phyloP scores from a whole-genome alignment of 2,888 invertebrate species.

The Nomada lathburiana region DNA sequence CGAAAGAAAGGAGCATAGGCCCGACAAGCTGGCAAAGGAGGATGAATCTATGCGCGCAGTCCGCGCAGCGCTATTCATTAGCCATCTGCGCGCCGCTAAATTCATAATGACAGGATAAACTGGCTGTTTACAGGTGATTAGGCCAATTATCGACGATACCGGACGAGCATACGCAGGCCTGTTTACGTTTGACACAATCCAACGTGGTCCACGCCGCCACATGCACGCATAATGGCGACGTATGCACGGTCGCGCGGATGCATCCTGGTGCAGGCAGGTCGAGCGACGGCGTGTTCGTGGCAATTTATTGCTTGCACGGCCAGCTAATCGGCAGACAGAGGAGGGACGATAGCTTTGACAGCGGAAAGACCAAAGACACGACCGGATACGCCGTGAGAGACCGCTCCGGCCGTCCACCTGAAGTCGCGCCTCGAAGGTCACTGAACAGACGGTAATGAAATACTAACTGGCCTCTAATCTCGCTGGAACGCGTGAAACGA shows the following conservation, averaged over 20 bases:
- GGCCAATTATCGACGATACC: conserved; percentile 72
- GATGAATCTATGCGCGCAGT: conserved; percentile 34
- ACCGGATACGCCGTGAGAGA: conserved; percentile 43
- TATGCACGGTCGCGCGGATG: conserved; percentile 21
- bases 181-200: conserved; percentile 56
- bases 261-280: conserved; percentile 34
- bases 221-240: conserved; percentile 37
- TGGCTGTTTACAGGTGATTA: conserved; percentile 71
- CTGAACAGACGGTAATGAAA: conserved; percentile 47
- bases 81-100: conserved; percentile 60
- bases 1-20: conserved; percentile 5
- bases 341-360: conserved; percentile 49
- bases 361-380: conserved; percentile 55
- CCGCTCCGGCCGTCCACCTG: conserved; percentile 26
- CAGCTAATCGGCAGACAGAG: conserved; percentile 42
- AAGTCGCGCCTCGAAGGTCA: conserved; percentile 48
- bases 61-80: conserved; percentile 63
- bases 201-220: conserved; percentile 26
- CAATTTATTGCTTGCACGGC: conserved; percentile 52
- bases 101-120: conserved; percentile 70
- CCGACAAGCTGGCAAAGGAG: not conserved
- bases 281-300: conserved; percentile 24
- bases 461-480: conserved; percentile 41
- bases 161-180: conserved; percentile 31
- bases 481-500: conserved; percentile 14